Percentiles rank a stretch among this genome's conserved stretches.
These are phyloP conservation scores for Cossypha heuglini DNA, from an alignment of 2,797 vertebrate species.

Conservation along the genomic window DNA sequence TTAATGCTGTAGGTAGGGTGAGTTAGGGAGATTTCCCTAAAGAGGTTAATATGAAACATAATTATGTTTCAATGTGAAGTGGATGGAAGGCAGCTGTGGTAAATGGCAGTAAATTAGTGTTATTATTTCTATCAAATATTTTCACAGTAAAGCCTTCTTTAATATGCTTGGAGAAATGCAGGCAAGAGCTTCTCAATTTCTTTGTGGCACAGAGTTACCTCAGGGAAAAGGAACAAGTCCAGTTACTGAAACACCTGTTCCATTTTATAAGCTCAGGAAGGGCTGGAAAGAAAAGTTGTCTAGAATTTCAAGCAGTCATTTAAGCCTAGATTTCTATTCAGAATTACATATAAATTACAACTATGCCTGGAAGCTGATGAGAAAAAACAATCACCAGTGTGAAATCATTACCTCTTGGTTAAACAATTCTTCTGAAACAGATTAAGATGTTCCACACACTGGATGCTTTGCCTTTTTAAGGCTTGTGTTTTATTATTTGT, in stretches of 20 bases:
- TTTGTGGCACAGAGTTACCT: not conserved
- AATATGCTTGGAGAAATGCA: not conserved
- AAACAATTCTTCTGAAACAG: not conserved
- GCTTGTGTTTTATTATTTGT: not conserved
- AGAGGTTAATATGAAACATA: not conserved
- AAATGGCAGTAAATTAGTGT: not conserved
- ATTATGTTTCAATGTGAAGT: not conserved
- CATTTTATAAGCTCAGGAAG: not conserved
- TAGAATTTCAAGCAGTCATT: constrained; percentile 11
- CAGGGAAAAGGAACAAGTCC: not conserved
- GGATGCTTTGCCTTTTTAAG: not conserved
- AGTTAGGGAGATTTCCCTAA: not conserved
- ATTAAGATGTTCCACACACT: not conserved
- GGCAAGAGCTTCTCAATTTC: not conserved
- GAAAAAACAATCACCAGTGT: not conserved
- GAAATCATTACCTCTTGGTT: not conserved
- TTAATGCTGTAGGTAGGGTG: not conserved
- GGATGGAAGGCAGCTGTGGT: not conserved
- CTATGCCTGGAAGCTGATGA: not conserved
- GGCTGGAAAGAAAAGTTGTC: constrained; percentile 3
- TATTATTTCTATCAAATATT: not conserved
- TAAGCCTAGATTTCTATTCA: not conserved
- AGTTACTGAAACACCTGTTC: not conserved
- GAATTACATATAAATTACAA: not conserved
- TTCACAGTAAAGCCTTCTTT: not conserved